Conservation (phyloP, 2,113 vertebrate species). For the Podarcis muralis region DNA sequence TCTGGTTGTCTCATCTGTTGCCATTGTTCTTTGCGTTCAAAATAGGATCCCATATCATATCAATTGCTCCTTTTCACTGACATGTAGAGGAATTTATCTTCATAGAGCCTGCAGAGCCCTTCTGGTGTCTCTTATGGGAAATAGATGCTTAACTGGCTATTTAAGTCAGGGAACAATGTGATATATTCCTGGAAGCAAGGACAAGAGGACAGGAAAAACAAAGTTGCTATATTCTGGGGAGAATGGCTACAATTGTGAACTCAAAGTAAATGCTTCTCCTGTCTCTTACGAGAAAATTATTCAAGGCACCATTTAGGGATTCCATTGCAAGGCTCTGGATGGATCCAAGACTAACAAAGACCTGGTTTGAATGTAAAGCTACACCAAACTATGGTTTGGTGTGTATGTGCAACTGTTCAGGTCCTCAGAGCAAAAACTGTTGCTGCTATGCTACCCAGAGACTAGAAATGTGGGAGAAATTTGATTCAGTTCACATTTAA, state of each 20-base stretch:
- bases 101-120: neutral
- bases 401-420: no score
- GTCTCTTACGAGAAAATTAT: neutral
- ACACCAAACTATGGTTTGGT: no score
- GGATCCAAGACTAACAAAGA: neutral
- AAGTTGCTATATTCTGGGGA: neutral
- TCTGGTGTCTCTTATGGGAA: constrained; percentile 5
- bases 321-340: neutral
- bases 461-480: no score
- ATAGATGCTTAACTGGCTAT: neutral
- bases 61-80: neutral
- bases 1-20: neutral
- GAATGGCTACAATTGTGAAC: neutral
- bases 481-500: no score
- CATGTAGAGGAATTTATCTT: neutral
- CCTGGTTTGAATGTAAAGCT: no score
- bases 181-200: neutral
- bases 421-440: no score
- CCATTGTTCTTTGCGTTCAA: neutral
- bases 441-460: no score
- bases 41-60: neutral
- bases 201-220: neutral
- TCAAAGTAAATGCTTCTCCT: neutral
- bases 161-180: neutral
- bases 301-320: neutral